phyloP scores from a whole-genome alignment of 2,113 vertebrate species.

The Oncorhynchus masou region DNA sequence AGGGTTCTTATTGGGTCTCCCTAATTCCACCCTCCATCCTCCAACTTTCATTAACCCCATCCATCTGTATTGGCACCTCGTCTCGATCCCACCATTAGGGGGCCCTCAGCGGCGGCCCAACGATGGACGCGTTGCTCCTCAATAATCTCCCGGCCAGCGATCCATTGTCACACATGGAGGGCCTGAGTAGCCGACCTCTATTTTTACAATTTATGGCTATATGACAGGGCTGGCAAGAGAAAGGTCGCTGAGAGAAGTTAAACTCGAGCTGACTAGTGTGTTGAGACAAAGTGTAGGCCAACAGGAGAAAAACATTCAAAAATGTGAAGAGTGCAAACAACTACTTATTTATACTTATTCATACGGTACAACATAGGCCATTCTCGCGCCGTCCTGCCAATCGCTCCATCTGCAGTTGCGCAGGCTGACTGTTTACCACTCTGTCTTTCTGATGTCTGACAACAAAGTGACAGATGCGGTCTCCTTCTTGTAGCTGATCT shows the following conservation, averaged over 20 bases:
- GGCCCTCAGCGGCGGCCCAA: background rate
- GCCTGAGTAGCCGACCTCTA: background rate
- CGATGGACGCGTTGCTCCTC: background rate
- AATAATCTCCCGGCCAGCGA: background rate
- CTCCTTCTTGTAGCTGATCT: background rate
- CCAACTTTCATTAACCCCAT: background rate
- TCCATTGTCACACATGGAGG: constrained; percentile 4
- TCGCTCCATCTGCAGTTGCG: background rate
- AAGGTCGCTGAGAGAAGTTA: background rate
- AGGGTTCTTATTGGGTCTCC: background rate
- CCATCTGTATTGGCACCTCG: background rate
- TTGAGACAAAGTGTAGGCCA: background rate
- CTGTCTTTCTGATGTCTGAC: constrained; percentile 1
- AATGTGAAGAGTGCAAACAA: background rate
- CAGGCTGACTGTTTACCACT: background rate
- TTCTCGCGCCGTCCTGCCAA: background rate
- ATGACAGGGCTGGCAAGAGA: constrained; percentile 23
- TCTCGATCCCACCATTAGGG: background rate
- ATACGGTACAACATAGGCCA: background rate
- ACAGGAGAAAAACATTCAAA: background rate
- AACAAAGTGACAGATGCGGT: background rate
- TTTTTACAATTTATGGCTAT: constrained; percentile 17
- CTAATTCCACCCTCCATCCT: background rate
- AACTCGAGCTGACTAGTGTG: background rate
- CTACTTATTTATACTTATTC: background rate